Evolutionary conservation across 2,113 vertebrate species (phyloP).

Genomic region (Psettodes erumei): DNA sequence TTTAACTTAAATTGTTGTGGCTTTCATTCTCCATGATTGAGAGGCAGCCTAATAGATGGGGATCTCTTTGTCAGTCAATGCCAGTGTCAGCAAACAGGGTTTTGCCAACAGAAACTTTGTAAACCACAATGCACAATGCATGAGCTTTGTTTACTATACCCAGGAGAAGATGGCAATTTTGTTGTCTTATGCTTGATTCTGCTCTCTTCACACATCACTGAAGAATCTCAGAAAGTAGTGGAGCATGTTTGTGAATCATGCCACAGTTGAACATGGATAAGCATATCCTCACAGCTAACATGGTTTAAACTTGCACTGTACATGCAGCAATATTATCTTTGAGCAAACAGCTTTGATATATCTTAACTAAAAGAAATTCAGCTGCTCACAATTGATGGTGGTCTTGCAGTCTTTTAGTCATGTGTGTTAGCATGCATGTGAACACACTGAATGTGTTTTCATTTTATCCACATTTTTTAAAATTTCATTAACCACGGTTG

Average conservation of each 20-base stretch:
- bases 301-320: not conserved
- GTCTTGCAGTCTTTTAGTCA: too few species aligned
- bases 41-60: not conserved
- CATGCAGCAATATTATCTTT: not conserved
- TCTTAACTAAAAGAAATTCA: not conserved
- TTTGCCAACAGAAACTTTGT: not conserved
- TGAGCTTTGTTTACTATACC: not conserved
- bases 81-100: not conserved
- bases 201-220: not conserved
- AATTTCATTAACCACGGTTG: not conserved
- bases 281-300: not conserved
- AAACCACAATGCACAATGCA: not conserved
- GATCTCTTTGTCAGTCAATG: constrained; percentile 6
- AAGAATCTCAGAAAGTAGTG: not conserved
- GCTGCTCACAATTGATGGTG: not conserved
- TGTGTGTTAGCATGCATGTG: too few species aligned
- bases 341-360: not conserved
- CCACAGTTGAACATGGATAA: not conserved
- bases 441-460: not conserved
- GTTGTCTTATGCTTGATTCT: not conserved
- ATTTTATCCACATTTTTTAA: not conserved
- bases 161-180: not conserved
- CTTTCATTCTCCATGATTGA: not conserved
- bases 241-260: not conserved
- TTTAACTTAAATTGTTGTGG: not conserved